Base-by-base conservation (phyloP, 2,113 vertebrate genomes). In the Ascaphus truei region DNA sequence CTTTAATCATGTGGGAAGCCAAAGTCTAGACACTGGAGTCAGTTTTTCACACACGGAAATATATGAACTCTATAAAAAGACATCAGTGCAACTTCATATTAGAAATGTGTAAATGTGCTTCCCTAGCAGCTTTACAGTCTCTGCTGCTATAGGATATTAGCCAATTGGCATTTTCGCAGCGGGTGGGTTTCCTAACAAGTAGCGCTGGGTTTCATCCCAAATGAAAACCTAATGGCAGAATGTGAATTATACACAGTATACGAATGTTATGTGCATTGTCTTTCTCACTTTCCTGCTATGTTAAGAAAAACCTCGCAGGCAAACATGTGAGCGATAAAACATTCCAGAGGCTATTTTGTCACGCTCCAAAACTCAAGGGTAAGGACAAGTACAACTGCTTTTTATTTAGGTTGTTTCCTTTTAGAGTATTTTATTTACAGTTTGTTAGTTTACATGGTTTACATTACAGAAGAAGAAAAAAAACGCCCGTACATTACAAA, bases 1-100 rank as follows among this genome's bases (percentile, higher is more conserved):
- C n/a, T n/a, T n/a, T 4, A 34, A 51, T 51, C 25, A 25, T 11
- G 27, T 16, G 43, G 11, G 30, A 65, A 65, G n/a, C 48, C 33
- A 16, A 41, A 29, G 62, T 65, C 62, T 65, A 53, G 62, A 65
- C 62, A 53, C n/a, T 9, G 22, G 34, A 36, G 53, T 39, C 48
- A 8, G 62, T 26, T 55, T n/a, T 26, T 41, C 5, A 18, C 48
- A 20, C 25, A 53, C 25, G 62, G 34, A 13, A 26, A 53, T 55
- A 13, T 27, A 55, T 16, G 25, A 65, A 53, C n/a, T 20, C 3
- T n/a, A 7, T 55, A 27, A 13, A n/a, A 41, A 65, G 34, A 53
- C 22, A 65, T 53, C 48, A 55, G 34, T 41, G 34, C 41, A n/a
- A 23, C 34, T 2, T 53, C 36, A 50, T 39, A 65, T 39, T 39